Evolutionary conservation across 2,113 vertebrate species (phyloP).

Genomic region (Perca flavescens): DNA sequence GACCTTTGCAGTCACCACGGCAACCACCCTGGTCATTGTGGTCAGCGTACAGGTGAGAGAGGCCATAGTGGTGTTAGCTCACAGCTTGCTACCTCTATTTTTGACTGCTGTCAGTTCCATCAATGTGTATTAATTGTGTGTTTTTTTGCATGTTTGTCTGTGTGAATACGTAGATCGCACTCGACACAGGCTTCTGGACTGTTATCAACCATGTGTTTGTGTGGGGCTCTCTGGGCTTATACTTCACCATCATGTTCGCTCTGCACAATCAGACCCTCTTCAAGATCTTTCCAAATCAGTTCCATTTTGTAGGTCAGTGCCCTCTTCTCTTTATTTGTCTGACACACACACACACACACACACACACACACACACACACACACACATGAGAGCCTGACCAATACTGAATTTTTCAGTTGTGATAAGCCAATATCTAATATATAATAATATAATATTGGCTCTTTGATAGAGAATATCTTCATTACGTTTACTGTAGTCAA

Average conservation of each 20-base stretch:
- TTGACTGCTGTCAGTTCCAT: neutral
- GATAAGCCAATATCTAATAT: neutral
- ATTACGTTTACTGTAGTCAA: neutral
- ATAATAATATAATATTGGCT: neutral
- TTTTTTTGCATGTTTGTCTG: constrained; percentile 19
- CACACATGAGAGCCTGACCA: neutral
- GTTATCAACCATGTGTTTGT: constrained; percentile 97
- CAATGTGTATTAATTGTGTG: constrained; percentile 14
- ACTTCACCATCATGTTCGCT: constrained; percentile 92
- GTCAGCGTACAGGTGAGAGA: constrained; percentile 93
- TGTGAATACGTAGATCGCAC: constrained; percentile 85
- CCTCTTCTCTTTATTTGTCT: neutral
- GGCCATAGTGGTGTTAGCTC: neutral
- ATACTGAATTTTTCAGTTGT: neutral
- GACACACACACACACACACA: neutral
- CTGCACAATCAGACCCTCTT: constrained; percentile 94
- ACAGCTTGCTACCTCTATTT: neutral
- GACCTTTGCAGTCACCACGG: constrained; percentile 94
- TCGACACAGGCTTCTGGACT: constrained; percentile 96
- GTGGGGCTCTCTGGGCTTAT: constrained; percentile 92
- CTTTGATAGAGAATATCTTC: neutral
- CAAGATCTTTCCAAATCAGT: constrained; percentile 93
- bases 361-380: neutral
- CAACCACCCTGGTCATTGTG: constrained; percentile 93
- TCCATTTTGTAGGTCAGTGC: constrained; percentile 93